These are phyloP conservation scores for Drosophila mettleri DNA, from an alignment of 2,888 invertebrate genomes.

Conservation along the genomic window DNA sequence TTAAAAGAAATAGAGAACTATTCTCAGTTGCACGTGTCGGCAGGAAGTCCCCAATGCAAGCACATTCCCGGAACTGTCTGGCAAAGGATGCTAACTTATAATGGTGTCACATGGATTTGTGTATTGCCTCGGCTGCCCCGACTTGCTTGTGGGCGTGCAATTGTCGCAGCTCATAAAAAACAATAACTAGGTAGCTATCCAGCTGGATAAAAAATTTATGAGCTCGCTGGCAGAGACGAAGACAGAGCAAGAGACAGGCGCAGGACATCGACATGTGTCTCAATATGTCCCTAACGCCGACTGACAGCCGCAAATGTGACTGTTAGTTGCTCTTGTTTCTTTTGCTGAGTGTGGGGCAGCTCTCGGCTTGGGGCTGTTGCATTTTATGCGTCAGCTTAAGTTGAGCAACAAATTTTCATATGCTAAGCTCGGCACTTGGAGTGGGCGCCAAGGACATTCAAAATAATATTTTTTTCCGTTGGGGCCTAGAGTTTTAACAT, in stretches of 20 bases:
- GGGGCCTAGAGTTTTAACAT: conserved; percentile 48
- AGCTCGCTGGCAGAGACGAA: conserved; percentile 57
- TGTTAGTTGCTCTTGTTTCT: conserved; percentile 21
- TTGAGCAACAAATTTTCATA: conserved; percentile 70
- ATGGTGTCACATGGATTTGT: conserved; percentile 44
- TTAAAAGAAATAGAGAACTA: conserved; percentile 28
- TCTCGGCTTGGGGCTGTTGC: conserved; percentile 35
- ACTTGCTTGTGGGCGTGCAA: conserved; percentile 50
- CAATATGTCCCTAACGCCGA: conserved; percentile 51
- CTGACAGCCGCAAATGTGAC: conserved; percentile 59
- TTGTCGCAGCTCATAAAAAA: conserved; percentile 80
- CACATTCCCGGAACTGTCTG: conserved; percentile 45
- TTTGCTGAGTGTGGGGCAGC: not conserved
- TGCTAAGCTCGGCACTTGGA: conserved; percentile 18
- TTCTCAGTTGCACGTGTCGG: conserved; percentile 48
- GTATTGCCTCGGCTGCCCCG: not conserved
- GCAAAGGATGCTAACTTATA: conserved; percentile 60
- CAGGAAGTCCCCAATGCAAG: conserved; percentile 57
- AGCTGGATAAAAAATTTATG: conserved; percentile 74
- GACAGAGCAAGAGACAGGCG: no score
- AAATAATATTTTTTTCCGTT: conserved; percentile 57
- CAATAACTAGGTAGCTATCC: conserved; percentile 64
- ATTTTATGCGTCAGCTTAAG: conserved; percentile 69
- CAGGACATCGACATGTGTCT: conserved; percentile 69
- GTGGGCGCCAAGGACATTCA: conserved; percentile 37